Conservation (phyloP, 1,140 invertebrate species). For the Homalodisca vitripennis region DNA sequence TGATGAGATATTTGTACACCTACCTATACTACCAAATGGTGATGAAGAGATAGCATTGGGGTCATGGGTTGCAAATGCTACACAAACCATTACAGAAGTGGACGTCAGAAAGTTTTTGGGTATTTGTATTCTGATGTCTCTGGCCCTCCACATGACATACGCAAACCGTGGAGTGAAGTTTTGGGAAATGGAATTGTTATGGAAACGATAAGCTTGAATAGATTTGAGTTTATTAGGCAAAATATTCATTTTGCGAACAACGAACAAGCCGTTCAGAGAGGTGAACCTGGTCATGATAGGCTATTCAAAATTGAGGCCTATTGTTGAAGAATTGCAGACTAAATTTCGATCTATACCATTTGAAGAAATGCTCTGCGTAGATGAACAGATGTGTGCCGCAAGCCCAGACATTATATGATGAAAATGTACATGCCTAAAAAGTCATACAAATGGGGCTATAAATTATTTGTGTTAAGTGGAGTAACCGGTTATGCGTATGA, state of each 20-base stretch:
- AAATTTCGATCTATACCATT: conserved; percentile 37
- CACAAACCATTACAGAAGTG: background rate
- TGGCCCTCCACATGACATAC: conserved; percentile 32
- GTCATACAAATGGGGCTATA: conserved; percentile 38
- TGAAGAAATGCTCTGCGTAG: conserved; percentile 43
- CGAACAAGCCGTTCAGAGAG: conserved; percentile 8
- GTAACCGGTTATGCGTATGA: conserved; percentile 47
- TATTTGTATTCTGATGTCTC: background rate
- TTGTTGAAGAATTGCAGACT: conserved; percentile 41
- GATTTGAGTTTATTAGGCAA: conserved; percentile 29
- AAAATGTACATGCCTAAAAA: conserved; percentile 37
- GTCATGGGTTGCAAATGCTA: no score
- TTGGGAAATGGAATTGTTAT: conserved; percentile 35
- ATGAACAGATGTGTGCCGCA: conserved; percentile 45
- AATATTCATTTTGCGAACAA: conserved; percentile 39
- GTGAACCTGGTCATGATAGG: conserved; percentile 31
- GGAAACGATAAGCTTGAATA: conserved; percentile 24
- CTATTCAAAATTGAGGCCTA: conserved; percentile 30
- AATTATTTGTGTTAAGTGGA: conserved; percentile 47
- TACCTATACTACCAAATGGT: no score
- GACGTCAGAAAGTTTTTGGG: background rate
- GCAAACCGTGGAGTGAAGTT: conserved; percentile 43
- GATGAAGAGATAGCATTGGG: no score
- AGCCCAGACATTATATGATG: conserved; percentile 31
- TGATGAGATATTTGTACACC: no score